Base-by-base conservation (phyloP, 2,113 vertebrate genomes). In the Circaetus gallicus region DNA sequence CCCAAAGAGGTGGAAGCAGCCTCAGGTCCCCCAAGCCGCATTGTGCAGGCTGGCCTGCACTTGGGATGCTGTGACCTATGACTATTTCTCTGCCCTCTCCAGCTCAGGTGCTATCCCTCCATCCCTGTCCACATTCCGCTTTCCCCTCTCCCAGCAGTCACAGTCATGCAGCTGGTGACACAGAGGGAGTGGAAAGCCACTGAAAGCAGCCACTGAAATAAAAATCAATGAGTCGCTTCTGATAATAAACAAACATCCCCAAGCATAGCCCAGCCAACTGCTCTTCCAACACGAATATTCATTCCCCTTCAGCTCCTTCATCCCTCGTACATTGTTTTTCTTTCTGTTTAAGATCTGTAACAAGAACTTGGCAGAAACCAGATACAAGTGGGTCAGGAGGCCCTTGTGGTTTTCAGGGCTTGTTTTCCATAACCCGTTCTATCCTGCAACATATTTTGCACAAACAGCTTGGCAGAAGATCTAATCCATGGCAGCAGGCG, bases 381-480 rank as follows among this genome's bases (percentile, higher is more conserved):
- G 94, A 97, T 91, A 97, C 96, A 96, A 98, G 90, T 96, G 93
- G 97, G 93, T 97, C 98, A 96, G 96, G 98, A 98, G 97, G 97
- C 95, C 96, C 97, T 97, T 94, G 97, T 95, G 97, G 97, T 97
- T 98, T 97, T 96, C 95, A 69, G 62, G 93, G 96, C 95, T 97
- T 97, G 96, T 97, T 98, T 98, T 97, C 91, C 94, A 94, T 82
- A 97, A 96, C 90, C 92, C 91, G 5, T 89, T 96, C 95, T 96
- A 91, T 96, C 97, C 96, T 97, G 91, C 91, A 97, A 87, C 94
- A 72, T 97, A 96, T 88, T 98, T 98, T 74, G 82, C 86, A 91
- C 94, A 88, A 96, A 89, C 3, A 70, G 93, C 59, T 95, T 97
- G 97, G 97, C 98, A 79, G 61, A 67, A 91, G 87, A 93, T 74